Evolutionary conservation across 2,113 vertebrate genomes (phyloP).

Genomic region (Emydocephalus ijimae): DNA sequence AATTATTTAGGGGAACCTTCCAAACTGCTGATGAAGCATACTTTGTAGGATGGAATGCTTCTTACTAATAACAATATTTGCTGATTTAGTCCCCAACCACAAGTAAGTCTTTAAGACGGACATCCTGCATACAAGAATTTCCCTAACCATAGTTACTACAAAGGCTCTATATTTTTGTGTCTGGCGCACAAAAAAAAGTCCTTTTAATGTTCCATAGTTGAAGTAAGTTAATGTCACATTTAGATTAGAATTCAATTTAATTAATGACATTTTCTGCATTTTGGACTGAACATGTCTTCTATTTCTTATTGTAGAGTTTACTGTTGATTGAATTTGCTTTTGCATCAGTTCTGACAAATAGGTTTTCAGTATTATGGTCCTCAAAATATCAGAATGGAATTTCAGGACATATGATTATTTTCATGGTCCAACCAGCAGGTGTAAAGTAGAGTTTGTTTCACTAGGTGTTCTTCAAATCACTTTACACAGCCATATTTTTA

Average conservation of each 20-base stretch:
- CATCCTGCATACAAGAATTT: neutral
- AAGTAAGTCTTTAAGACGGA: neutral
- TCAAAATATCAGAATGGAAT: neutral
- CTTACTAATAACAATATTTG: neutral
- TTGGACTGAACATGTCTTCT: neutral
- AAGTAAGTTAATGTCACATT: neutral
- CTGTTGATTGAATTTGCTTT: neutral
- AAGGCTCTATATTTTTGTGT: neutral
- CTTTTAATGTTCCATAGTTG: neutral
- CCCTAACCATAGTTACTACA: neutral
- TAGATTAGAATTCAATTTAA: neutral
- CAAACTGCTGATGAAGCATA: neutral
- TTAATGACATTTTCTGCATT: neutral
- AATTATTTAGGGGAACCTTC: neutral
- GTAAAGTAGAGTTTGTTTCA: neutral
- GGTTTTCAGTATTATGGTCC: neutral
- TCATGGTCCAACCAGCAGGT: neutral
- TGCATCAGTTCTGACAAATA: neutral
- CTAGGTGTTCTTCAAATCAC: neutral
- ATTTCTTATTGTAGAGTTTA: neutral
- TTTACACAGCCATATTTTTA: neutral
- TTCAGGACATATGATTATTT: neutral
- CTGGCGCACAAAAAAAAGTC: neutral
- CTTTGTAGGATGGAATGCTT: neutral
- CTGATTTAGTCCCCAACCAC: neutral